These are phyloP conservation scores for Chymomyza procnemis DNA, from an alignment of 2,888 invertebrate species.

Conservation along the genomic window DNA sequence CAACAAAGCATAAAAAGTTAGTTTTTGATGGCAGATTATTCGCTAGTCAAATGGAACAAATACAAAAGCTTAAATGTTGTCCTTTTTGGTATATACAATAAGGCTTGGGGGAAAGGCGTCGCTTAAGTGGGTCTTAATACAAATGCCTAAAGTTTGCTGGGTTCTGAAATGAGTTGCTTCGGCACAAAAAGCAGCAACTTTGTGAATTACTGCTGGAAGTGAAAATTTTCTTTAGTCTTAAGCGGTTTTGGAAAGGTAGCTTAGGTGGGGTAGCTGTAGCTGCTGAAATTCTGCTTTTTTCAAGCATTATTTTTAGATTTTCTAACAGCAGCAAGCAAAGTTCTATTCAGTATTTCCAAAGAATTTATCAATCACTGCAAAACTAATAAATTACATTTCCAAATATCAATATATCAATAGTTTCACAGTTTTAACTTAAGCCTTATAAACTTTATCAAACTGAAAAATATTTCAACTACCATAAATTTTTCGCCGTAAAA, in stretches of 20 bases:
- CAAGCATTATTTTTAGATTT: no score
- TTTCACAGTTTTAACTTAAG: not conserved
- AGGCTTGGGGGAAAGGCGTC: not conserved
- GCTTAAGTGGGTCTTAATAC: not conserved
- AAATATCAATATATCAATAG: not conserved
- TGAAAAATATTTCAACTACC: not conserved
- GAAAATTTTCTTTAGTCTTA: no score
- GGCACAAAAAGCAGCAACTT: not conserved
- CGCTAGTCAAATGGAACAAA: slow-evolving; percentile 30
- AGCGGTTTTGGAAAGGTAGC: no score
- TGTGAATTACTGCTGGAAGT: not conserved
- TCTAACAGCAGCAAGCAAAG: not conserved
- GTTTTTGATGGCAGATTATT: slow-evolving; percentile 38
- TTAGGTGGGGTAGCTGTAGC: no score
- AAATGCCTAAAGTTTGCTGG: not conserved
- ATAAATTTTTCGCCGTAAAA: not conserved
- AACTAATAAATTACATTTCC: not conserved
- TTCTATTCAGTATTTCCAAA: not conserved
- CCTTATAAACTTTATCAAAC: not conserved
- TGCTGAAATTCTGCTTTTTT: no score
- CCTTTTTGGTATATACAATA: slow-evolving; percentile 1
- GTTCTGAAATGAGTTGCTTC: not conserved
- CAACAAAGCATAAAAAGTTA: slow-evolving; percentile 21
- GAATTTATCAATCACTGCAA: not conserved
- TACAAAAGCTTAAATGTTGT: slow-evolving; percentile 34